Evolutionary conservation across 2,888 invertebrate genomes (phyloP).

Genomic region (Philereme vetulata): DNA sequence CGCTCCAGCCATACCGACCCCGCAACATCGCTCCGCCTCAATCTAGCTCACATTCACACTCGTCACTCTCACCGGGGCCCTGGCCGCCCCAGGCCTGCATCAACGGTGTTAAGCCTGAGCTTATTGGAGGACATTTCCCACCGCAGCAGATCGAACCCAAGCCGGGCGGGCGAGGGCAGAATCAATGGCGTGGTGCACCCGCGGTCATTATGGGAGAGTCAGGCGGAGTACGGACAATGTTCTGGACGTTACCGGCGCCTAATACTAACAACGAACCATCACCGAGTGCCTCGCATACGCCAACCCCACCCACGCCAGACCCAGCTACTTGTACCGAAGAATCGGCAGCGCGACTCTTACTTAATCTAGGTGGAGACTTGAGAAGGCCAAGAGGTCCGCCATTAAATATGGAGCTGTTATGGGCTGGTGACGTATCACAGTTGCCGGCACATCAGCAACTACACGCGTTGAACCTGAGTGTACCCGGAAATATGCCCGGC

Average conservation of each 20-base stretch:
- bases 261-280: conserved; percentile 79
- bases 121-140: conserved; percentile 86
- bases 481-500: conserved; percentile 76
- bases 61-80: conserved; percentile 65
- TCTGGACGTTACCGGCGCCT: conserved; percentile 85
- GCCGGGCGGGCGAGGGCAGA: conserved; percentile 64
- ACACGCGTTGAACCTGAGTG: conserved; percentile 90
- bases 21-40: conserved; percentile 72
- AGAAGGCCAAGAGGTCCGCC: conserved; percentile 86
- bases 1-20: conserved; percentile 66
- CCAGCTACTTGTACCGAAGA: conserved; percentile 83
- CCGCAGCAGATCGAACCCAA: conserved; percentile 74
- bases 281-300: conserved; percentile 80
- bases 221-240: conserved; percentile 91
- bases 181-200: conserved; percentile 87
- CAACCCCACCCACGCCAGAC: conserved; percentile 82
- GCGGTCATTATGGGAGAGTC: conserved; percentile 97
- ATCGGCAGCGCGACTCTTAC: conserved; percentile 87
- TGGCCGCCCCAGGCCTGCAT: conserved; percentile 87
- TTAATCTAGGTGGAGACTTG: conserved; percentile 89
- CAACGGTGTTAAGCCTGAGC: conserved; percentile 92
- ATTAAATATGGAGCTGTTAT: conserved; percentile 95
- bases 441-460: conserved; percentile 92
- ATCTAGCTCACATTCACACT: conserved; percentile 67
- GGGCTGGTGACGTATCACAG: conserved; percentile 95